phyloP scores from a whole-genome alignment of 2,113 vertebrate genomes.

The Corythornis cristatus region DNA sequence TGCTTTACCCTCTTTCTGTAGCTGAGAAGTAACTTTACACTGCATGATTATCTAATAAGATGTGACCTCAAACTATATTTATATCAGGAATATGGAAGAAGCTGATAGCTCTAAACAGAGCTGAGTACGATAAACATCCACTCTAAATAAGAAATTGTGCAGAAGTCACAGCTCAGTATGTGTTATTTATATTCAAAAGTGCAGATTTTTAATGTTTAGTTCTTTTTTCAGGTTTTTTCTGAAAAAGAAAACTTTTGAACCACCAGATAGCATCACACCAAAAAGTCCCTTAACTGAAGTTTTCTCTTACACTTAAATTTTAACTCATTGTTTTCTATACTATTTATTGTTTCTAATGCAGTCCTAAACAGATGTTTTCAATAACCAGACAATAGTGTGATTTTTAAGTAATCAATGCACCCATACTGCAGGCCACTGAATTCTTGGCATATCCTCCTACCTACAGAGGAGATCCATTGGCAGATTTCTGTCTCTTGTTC shows the following conservation, averaged over 20 bases:
- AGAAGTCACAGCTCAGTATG: not conserved
- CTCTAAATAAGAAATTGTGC: not conserved
- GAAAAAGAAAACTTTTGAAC: not conserved
- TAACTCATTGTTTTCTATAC: not conserved
- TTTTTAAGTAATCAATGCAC: not conserved
- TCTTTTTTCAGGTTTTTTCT: not conserved
- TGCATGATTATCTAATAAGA: slow-evolving; percentile 26
- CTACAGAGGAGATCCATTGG: not conserved
- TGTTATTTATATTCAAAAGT: slow-evolving; percentile 29
- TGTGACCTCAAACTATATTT: slow-evolving; percentile 28
- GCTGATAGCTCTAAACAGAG: not conserved
- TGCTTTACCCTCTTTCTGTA: slow-evolving; percentile 10
- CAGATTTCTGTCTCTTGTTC: not conserved
- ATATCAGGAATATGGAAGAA: not conserved
- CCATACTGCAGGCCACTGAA: not conserved
- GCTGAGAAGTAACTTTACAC: slow-evolving; percentile 23
- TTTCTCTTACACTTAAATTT: not conserved
- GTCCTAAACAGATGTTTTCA: not conserved
- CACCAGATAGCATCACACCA: accelerated
- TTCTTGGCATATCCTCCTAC: not conserved
- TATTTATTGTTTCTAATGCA: not conserved
- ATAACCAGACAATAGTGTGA: not conserved
- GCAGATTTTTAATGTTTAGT: not conserved
- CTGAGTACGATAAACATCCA: not conserved
- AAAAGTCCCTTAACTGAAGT: not conserved